Evolutionary conservation across 2,888 invertebrate species (phyloP), one percentile per base, ranked within the genome.

Genomic region (Alentia gelatinosa): DNA sequence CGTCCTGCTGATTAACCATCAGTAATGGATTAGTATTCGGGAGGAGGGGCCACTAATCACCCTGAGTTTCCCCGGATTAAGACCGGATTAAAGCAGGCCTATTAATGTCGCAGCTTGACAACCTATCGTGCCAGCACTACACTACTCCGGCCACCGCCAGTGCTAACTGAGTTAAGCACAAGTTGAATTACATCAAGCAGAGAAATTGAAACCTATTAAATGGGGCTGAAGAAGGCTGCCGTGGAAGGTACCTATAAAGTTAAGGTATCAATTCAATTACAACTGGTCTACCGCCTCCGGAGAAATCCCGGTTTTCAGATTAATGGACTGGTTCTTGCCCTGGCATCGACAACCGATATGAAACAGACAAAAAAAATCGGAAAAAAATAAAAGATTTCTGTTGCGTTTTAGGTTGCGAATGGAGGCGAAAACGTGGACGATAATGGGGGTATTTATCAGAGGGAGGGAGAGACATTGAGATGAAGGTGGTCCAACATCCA

Each of bases 151-250:
- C 68, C 68, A 26, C 56, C 26, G 68, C 30, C 68, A 12, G 30
- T 30, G 68, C 26, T 68, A 68, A 68, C 68, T 30, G 12, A 30
- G 30, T 68, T 68, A 68, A 68, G 68, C 68, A 68, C 68, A 68
- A 68, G 68, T 68, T 68, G 68, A 68, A 68, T 68, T 68, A 68
- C 68, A 68, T 68, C 68, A 68, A 30, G 68, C 68, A 56, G 30
- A 68, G 68, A 68, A 68, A 68, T 68, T 68, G 68, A 68, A 68
- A 68, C 68, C 68, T 68, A 68, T 68, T 68, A 68, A 68, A 68
- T 68, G 30, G 26, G 26, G n/a, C 68, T 9, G 33, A 26, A 68
- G 68, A 68, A 68, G 30, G 30, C 12, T 30, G 30, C 68, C n/a
- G n/a, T 68, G 12, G 30, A 56, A 56, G 56, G 56, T 56, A 56